Base-by-base conservation (phyloP, 2,888 invertebrate genomes). In the Macrophya annulata region DNA sequence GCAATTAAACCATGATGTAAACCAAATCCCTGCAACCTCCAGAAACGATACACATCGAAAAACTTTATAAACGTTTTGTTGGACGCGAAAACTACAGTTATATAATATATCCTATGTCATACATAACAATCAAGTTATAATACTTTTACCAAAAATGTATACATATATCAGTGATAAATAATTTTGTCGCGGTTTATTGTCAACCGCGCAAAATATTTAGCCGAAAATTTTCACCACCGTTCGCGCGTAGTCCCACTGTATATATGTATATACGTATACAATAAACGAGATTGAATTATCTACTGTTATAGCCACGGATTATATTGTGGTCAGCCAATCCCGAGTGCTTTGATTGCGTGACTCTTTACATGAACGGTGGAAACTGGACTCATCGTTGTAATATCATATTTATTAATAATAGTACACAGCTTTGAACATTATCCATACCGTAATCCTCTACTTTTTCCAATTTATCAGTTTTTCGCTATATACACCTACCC, bases 231-330 rank as follows among this genome's bases (percentile, higher is more conserved):
- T 76, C 21, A 76, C 25, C 48, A 76, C 45, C 76, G 40, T 31
- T 45, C 17, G 21, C 21, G 45, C 25, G 25, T 12, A n/a, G 9
- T 48, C 21, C 45, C 12, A 4, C 37, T 31, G 15, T 25, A 8
- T 48, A 48, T 48, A 48, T 0, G 48, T 48, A 48, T 48, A 48
- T 48, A 48, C 2, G 9, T 15, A n/a, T 25, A 25, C 74, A 17
- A 15, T 25, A 21, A 45, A 15, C 74, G 43, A 25, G 25, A 40
- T 76, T 48, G 74, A 45, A 45, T 74, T 25, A 76, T 76, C n/a
- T 25, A 48, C 48, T 25, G 45, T 25, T 43, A 62, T 72, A 71
- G n/a, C 71, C 71, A 71, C 71, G 71, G 71, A 71, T 71, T 71
- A 71, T 71, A 40, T 71, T 40, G 17, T 37, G 71, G 40, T n/a